phyloP scores from a whole-genome alignment of 2,797 vertebrate genomes.

The Mormyrops boulengeri region DNA sequence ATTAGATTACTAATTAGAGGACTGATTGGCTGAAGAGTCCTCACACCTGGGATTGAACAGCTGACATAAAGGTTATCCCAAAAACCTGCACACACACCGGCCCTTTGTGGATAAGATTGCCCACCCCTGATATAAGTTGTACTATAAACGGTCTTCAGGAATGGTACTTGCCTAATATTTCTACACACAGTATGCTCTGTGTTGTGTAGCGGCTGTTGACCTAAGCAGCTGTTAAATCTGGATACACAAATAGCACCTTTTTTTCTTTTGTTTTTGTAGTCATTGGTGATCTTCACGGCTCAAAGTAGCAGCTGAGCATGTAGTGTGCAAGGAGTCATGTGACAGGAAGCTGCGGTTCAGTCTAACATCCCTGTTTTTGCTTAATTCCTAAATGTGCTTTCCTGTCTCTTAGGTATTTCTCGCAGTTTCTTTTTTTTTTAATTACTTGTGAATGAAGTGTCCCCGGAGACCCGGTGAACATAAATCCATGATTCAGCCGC shows the following conservation, averaged over 20 bases:
- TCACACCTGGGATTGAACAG: too few relatives aligned
- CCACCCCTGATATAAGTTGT: neutral
- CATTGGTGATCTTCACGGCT: neutral
- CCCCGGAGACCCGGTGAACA: neutral
- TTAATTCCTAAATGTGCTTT: neutral
- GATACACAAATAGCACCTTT: neutral
- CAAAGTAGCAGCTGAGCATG: neutral
- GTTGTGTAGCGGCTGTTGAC: neutral
- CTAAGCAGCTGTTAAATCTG: neutral
- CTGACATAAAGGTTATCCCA: too few relatives aligned
- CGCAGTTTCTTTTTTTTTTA: neutral
- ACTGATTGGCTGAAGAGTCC: too few relatives aligned
- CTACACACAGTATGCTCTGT: neutral
- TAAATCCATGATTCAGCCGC: neutral
- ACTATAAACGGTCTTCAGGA: neutral
- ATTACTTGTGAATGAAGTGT: neutral
- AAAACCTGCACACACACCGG: too few relatives aligned
- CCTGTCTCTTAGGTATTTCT: neutral
- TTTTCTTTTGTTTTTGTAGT: neutral
- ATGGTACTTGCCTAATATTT: neutral
- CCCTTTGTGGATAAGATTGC: too few relatives aligned
- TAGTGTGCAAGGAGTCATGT: neutral
- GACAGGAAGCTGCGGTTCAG: neutral
- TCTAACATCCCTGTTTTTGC: neutral
- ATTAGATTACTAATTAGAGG: too few relatives aligned